phyloP scores from a whole-genome alignment of 2,113 vertebrate species.

The Pogonocichla stellata region DNA sequence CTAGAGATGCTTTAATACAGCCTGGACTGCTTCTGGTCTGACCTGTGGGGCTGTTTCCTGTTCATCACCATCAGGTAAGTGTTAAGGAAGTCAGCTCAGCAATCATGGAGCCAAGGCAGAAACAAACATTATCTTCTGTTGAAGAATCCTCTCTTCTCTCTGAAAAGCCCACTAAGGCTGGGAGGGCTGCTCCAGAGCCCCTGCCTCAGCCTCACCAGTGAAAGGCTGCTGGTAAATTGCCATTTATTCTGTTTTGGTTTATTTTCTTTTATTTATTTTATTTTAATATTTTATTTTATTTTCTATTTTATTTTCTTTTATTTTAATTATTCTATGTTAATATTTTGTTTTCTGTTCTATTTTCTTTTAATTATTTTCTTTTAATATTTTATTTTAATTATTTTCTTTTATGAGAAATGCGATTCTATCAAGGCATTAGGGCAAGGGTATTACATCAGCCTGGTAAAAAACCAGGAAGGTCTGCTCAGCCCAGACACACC shows the following conservation, averaged over 20 bases:
- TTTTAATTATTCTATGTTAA: neutral
- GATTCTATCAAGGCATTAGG: neutral
- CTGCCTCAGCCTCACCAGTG: neutral
- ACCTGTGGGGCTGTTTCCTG: neutral
- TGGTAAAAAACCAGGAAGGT: neutral
- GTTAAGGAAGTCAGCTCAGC: neutral
- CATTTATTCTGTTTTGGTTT: neutral
- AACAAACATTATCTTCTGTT: neutral
- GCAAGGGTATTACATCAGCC: neutral
- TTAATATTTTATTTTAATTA: neutral
- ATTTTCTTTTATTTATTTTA: neutral
- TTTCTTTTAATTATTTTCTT: neutral
- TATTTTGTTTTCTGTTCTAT: too few relatives aligned
- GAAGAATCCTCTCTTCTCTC: neutral
- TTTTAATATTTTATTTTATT: neutral
- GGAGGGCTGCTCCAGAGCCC: neutral
- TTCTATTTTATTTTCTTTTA: neutral
- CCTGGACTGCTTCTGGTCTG: neutral
- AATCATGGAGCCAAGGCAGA: neutral
- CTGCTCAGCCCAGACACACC: neutral
- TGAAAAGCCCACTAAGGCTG: neutral
- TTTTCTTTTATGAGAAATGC: neutral
- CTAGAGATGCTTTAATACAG: neutral
- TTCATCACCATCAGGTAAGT: neutral
- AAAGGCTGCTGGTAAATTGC: neutral